phyloP scores from a whole-genome alignment of 2,888 invertebrate genomes.

The Ophraella communa region DNA sequence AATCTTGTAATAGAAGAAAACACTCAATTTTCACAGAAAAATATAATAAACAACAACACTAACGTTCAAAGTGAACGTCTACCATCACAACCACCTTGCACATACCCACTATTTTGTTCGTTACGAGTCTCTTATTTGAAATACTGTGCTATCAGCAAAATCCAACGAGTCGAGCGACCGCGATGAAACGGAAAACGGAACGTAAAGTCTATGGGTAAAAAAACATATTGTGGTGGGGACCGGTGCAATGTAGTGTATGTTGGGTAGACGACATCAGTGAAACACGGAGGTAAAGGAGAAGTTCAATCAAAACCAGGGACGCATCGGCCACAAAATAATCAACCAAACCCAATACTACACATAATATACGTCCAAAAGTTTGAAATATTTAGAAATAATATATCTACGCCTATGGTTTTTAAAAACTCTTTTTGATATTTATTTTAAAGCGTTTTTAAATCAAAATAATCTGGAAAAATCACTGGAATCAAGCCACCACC shows the following conservation, averaged over 20 bases:
- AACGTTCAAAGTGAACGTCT: slow-evolving; percentile 7
- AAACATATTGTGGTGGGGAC: slow-evolving; percentile 19
- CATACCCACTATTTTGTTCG: slow-evolving; percentile 12
- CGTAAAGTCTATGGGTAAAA: slow-evolving; percentile 7
- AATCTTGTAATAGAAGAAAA: neutral
- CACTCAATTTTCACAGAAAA: neutral
- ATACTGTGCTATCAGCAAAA: slow-evolving; percentile 36
- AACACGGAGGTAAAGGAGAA: slow-evolving; percentile 21
- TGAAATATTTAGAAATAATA: neutral
- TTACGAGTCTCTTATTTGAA: slow-evolving; percentile 36
- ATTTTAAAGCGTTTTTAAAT: too few species aligned
- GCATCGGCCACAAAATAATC: neutral
- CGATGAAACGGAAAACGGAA: slow-evolving; percentile 11
- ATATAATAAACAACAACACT: slow-evolving; percentile 17
- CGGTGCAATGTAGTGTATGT: slow-evolving; percentile 21
- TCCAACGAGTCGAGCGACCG: slow-evolving; percentile 15
- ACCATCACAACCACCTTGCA: slow-evolving; percentile 37
- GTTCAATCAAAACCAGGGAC: slow-evolving; percentile 24
- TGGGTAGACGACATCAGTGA: slow-evolving; percentile 8
- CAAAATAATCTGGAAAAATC: too few species aligned
- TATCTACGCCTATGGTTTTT: too few species aligned
- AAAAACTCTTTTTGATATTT: too few species aligned
- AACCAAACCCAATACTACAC: neutral
- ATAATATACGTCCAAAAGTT: neutral
- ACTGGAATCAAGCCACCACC: too few species aligned